phyloP scores from a whole-genome alignment of 2,797 vertebrate genomes.

The Clarias platycephalus region DNA sequence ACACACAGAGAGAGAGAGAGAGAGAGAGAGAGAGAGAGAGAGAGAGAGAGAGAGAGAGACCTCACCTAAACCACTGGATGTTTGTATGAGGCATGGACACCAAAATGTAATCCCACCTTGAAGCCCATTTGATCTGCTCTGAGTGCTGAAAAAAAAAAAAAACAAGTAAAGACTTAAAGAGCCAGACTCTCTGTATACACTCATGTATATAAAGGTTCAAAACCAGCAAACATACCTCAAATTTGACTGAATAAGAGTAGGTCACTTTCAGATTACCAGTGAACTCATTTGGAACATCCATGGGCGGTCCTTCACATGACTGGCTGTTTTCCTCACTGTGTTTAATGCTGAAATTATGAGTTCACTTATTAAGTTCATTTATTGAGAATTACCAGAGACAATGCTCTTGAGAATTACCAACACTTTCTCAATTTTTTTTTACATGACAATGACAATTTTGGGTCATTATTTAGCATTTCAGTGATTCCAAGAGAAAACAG shows the following conservation, averaged over 20 bases:
- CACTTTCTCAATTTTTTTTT: background rate
- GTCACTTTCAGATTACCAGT: constrained; percentile 72
- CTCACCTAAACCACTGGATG: constrained; percentile 92
- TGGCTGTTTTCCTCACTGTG: constrained; percentile 70
- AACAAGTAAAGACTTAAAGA: background rate
- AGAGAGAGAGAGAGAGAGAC: background rate
- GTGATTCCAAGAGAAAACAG: background rate
- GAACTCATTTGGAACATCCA: constrained; percentile 81
- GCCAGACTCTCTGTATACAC: background rate
- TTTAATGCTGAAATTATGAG: constrained; percentile 74
- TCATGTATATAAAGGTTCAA: background rate
- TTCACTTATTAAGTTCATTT: background rate
- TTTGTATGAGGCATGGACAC: constrained; percentile 88
- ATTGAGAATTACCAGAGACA: no score
- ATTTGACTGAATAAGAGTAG: constrained; percentile 86
- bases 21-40: background rate
- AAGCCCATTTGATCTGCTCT: constrained; percentile 84
- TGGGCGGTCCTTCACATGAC: constrained; percentile 76
- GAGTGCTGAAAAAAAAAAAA: constrained; percentile 61
- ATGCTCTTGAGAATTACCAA: background rate
- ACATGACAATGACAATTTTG: background rate
- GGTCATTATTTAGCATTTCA: background rate
- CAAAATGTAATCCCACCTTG: constrained; percentile 91
- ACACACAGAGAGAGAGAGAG: background rate
- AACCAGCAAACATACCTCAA: constrained; percentile 72